Conservation (phyloP, 2,797 vertebrate species). For the Catostomus latipinnis region DNA sequence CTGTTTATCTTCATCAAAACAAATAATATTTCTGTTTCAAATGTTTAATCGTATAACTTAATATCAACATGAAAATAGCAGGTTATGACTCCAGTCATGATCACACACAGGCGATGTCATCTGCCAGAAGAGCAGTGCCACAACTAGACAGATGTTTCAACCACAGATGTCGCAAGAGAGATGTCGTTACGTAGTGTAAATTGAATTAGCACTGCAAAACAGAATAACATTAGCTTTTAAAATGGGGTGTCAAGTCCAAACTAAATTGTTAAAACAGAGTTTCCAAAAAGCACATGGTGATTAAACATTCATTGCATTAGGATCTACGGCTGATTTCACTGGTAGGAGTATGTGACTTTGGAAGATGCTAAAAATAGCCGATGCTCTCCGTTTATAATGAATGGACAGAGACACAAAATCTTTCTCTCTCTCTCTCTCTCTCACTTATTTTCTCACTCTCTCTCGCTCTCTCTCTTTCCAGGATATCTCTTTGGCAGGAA, state of each 20-base stretch:
- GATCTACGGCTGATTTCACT: constrained; percentile 75
- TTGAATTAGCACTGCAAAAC: constrained; percentile 58
- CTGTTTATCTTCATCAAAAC: no score
- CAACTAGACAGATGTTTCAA: no score
- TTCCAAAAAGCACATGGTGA: constrained; percentile 71
- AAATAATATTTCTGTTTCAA: no score
- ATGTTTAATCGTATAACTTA: no score
- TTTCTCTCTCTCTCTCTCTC: constrained; percentile 31
- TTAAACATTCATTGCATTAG: constrained; percentile 74
- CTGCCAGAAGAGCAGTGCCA: no score
- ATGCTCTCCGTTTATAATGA: constrained; percentile 80
- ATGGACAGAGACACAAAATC: constrained; percentile 71
- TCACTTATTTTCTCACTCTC: background rate
- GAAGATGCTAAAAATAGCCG: constrained; percentile 73
- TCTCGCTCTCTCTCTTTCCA: constrained; percentile 62
- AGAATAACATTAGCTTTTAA: constrained; percentile 50
- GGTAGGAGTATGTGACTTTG: constrained; percentile 69
- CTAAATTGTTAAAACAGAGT: constrained; percentile 72
- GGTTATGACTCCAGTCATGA: no score
- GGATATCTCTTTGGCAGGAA: constrained; percentile 66
- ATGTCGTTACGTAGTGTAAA: no score
- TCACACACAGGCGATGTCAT: no score
- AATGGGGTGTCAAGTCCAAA: constrained; percentile 58
- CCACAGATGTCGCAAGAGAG: no score
- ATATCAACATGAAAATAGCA: no score